Conservation (phyloP, 2,113 vertebrate genomes). For the Syngnathus floridae region DNA sequence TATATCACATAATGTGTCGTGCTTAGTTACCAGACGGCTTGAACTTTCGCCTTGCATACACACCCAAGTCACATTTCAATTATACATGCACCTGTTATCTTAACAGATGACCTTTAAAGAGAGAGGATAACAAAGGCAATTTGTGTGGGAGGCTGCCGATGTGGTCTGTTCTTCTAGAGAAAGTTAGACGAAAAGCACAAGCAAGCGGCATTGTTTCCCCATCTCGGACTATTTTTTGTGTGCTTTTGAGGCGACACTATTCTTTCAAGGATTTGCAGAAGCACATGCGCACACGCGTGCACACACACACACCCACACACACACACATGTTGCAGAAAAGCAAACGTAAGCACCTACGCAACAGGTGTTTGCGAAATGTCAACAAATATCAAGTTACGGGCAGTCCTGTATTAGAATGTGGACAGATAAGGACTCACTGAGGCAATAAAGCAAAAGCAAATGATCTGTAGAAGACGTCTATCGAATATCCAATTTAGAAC, state of each 20-base stretch:
- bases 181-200: conserved; percentile 51
- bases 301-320: background rate
- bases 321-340: conserved; percentile 44
- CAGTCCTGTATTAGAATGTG: conserved; percentile 14
- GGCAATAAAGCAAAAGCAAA: background rate
- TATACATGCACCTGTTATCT: conserved; percentile 63
- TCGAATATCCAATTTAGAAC: background rate
- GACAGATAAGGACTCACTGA: conserved; percentile 14
- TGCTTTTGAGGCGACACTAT: conserved; percentile 53
- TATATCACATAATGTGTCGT: background rate
- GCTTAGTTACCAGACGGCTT: conserved; percentile 5
- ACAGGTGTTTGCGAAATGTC: conserved; percentile 39
- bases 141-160: conserved; percentile 73
- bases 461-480: background rate
- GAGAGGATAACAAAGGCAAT: conserved; percentile 68
- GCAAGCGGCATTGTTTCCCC: conserved; percentile 37
- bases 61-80: conserved; percentile 41
- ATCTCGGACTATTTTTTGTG: conserved; percentile 44
- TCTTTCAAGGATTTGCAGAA: conserved; percentile 59
- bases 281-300: too few species aligned
- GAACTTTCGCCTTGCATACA: conserved; percentile 26
- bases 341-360: conserved; percentile 31
- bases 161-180: conserved; percentile 72
- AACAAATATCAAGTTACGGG: conserved; percentile 28
- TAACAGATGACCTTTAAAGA: conserved; percentile 72